These are phyloP conservation scores for Glaucomys volans DNA, from an alignment of 2,113 vertebrate species.

Conservation along the genomic window DNA sequence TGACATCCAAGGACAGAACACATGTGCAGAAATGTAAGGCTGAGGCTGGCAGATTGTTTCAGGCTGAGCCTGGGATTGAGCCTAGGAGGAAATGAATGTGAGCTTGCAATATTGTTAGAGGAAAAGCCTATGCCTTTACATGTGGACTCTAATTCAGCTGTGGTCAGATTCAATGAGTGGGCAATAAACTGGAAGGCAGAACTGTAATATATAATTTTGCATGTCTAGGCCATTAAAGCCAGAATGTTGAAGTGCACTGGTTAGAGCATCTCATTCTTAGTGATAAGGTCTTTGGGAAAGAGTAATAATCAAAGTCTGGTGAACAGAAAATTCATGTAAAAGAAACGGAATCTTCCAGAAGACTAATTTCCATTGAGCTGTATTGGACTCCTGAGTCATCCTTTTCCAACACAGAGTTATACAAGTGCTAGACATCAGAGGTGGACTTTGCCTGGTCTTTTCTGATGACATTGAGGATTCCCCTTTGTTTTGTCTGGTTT, in stretches of 20 bases:
- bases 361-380: not conserved
- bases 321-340: not conserved
- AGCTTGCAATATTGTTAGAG: too few species aligned
- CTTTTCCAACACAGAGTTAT: not conserved
- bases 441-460: not conserved
- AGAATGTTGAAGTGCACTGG: not conserved
- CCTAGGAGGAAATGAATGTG: too few species aligned
- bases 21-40: not conserved
- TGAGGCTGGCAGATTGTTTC: not conserved
- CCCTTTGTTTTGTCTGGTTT: not conserved
- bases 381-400: not conserved
- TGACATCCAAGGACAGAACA: constrained; percentile 17
- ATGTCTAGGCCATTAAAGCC: not conserved
- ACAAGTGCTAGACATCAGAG: not conserved
- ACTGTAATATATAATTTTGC: not conserved
- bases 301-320: not conserved
- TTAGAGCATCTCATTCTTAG: not conserved
- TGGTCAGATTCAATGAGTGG: not conserved
- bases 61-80: not conserved
- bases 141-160: not conserved
- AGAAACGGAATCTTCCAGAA: not conserved
- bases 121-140: not conserved
- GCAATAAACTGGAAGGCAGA: not conserved
- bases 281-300: constrained; percentile 29
- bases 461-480: not conserved